A percentile compares a stretch with the other conserved stretches of the same genome.
phyloP scores from a whole-genome alignment of 2,797 vertebrate genomes.

The Pygocentrus nattereri region DNA sequence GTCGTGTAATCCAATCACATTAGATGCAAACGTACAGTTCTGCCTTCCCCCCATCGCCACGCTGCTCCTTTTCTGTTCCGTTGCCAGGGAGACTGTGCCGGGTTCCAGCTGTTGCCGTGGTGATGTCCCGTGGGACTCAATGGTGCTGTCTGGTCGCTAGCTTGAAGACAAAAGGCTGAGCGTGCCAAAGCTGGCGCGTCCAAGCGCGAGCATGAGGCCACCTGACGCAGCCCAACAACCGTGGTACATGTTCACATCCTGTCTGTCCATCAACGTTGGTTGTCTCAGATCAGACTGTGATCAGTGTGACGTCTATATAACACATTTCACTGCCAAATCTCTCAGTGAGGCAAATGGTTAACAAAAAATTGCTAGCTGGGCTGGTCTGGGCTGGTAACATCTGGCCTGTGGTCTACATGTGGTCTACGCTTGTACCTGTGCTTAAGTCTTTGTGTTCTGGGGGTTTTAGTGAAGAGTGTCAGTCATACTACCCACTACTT shows the following conservation, averaged over 20 bases:
- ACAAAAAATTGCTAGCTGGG: too few species aligned
- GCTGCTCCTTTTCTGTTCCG: conserved; percentile 69
- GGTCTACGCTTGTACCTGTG: too few species aligned
- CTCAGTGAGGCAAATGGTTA: too few species aligned
- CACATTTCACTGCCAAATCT: too few species aligned
- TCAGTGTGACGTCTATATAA: not conserved
- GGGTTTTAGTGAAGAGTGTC: too few species aligned
- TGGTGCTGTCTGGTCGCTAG: conserved; percentile 61
- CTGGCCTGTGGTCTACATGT: too few species aligned
- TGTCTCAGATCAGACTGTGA: not conserved
- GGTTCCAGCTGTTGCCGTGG: conserved; percentile 81
- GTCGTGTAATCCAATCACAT: conserved; percentile 64
- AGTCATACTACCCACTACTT: too few species aligned
- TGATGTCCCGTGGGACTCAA: conserved; percentile 70
- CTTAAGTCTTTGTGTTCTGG: too few species aligned
- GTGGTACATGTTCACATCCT: not conserved
- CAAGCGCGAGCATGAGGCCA: not conserved
- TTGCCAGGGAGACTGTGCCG: conserved; percentile 77
- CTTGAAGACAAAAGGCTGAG: conserved; percentile 48
- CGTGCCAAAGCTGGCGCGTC: conserved; percentile 22
- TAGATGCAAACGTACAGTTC: conserved; percentile 59
- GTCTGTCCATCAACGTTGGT: not conserved
- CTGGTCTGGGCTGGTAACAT: too few species aligned
- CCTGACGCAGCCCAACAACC: not conserved
- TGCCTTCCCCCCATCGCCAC: conserved; percentile 63